These are phyloP conservation scores for Drosophila hamatofila DNA, from an alignment of 2,888 invertebrate genomes.

Conservation along the genomic window DNA sequence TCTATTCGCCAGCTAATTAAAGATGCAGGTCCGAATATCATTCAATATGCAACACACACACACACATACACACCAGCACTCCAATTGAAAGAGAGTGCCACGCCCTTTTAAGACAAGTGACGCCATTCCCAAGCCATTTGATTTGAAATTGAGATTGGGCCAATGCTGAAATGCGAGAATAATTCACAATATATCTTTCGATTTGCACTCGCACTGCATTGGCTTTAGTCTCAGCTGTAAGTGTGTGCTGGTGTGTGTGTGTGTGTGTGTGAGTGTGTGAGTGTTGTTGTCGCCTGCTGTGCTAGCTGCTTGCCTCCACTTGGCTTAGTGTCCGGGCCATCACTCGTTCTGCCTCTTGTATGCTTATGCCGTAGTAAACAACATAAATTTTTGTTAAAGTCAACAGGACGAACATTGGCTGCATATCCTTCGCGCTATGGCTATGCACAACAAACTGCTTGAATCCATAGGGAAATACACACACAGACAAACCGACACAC, in stretches of 20 bases:
- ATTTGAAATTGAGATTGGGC: conserved; percentile 29
- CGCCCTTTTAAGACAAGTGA: conserved; percentile 5
- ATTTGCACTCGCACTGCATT: conserved; percentile 56
- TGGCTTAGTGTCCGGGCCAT: conserved; percentile 10
- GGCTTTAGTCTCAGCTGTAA: conserved; percentile 26
- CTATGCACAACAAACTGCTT: conserved; percentile 7
- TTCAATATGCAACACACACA: conserved; percentile 43
- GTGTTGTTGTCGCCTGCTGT: conserved; percentile 36
- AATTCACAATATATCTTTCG: conserved; percentile 53
- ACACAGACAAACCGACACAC: neutral
- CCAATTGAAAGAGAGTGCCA: neutral
- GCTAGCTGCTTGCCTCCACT: conserved; percentile 7
- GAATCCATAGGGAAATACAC: conserved; percentile 7
- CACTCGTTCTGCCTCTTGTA: conserved; percentile 33
- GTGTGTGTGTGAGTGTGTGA: conserved; percentile 7
- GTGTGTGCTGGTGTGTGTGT: conserved; percentile 3
- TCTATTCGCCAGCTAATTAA: conserved; percentile 49
- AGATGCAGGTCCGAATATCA: conserved; percentile 51
- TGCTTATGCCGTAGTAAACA: conserved; percentile 70
- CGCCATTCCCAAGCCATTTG: conserved; percentile 7
- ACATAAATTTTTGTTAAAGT: conserved; percentile 77
- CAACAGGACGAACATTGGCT: conserved; percentile 57
- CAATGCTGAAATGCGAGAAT: conserved; percentile 46
- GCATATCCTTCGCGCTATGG: conserved; percentile 40
- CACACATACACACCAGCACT: neutral